Evolutionary conservation across 2,113 vertebrate species (phyloP), one percentile per base, ranked within the genome.

Genomic region (Cacatua alba): DNA sequence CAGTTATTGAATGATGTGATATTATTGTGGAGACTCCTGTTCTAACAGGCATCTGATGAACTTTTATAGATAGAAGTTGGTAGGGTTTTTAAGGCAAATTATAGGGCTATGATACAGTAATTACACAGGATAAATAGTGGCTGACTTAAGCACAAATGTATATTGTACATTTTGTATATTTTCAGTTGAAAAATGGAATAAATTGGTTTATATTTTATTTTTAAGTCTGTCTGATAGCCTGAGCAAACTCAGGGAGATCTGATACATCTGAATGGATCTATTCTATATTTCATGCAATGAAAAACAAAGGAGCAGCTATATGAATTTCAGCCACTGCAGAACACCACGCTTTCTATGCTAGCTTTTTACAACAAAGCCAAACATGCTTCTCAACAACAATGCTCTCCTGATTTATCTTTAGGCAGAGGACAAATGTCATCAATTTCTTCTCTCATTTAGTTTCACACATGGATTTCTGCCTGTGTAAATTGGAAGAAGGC

Each of bases 281-380:
- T 52, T 88, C 68, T 17, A 6, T 83, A 62, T 57, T 70, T 78
- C 46, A 46, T 53, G 28, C 60, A 46, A 19, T 67, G 77, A 74
- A 83, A 69, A 90, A 78, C 51, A 64, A 67, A 95, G 57, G 16
- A 92, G 14, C 35, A 86, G 37, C 37, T 82, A 20, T 20, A 55
- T 24, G 23, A 68, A 60, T 84, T 85, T 94, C 44, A 64, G 62
- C 19, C 4, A 3, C 39, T 68, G 74, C 25, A 68, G 55, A 84
- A 55, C 39, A 68, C 11, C 24, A 29, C 41, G n/a, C 21, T 88
- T 81, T 23, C 0, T 0, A 49, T 24, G 29, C 28, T 83, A 64
- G 17, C 15, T 59, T 94, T 95, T 86, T 75, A 17, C 33, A 75
- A 75, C 17, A 71, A 95, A 92, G 16, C 17, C 20, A 63, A 79